Conservation (phyloP, 2,113 vertebrate species). For the Corynorhinus townsendii region DNA sequence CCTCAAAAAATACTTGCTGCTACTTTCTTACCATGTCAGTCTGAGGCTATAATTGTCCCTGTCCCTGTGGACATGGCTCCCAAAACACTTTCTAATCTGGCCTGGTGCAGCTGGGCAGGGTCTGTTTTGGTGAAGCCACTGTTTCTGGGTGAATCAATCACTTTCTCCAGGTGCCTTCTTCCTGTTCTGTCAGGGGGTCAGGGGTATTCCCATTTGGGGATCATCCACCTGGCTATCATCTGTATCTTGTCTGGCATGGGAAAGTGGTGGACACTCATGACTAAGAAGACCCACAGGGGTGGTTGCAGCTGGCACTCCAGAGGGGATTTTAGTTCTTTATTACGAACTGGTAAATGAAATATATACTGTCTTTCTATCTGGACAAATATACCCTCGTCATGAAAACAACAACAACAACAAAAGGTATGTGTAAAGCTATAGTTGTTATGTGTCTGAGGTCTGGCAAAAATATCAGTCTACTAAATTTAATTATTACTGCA, state of each 20-base stretch:
- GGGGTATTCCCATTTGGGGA: background rate
- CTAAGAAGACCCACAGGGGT: background rate
- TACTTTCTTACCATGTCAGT: background rate
- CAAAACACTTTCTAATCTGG: background rate
- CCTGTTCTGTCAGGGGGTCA: background rate
- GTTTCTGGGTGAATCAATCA: background rate
- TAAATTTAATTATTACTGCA: slow-evolving; percentile 14
- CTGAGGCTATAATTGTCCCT: background rate
- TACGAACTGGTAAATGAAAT: background rate
- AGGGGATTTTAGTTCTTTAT: background rate
- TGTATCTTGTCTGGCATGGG: background rate
- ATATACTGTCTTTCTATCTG: background rate
- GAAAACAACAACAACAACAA: background rate
- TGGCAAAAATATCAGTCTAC: background rate
- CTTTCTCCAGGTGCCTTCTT: background rate
- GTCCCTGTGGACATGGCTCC: background rate
- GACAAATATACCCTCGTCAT: background rate
- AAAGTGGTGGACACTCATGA: background rate
- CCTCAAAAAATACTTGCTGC: background rate
- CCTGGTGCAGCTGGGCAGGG: background rate
- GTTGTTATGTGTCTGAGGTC: background rate
- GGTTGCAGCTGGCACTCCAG: background rate
- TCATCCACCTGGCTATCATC: background rate
- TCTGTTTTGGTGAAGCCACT: background rate
- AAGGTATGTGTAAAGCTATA: background rate